A percentile compares a stretch with the other conserved stretches of the same genome.
These are phyloP conservation scores for Terebella lapidaria DNA, from an alignment of 2,888 invertebrate genomes.

Conservation along the genomic window DNA sequence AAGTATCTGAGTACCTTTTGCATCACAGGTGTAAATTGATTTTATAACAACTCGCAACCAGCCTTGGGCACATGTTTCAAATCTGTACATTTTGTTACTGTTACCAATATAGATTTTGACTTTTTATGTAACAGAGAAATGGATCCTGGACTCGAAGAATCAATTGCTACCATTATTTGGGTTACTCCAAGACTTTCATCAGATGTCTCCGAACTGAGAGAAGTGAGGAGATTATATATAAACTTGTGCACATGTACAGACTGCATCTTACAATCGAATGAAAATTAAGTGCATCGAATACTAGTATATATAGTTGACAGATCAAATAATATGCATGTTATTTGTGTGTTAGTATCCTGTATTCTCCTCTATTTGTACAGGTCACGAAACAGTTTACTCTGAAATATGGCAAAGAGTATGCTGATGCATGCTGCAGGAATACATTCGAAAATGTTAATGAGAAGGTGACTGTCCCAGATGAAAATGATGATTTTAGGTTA, in stretches of 20 bases:
- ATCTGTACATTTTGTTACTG: too few relatives aligned
- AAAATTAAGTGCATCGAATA: not conserved
- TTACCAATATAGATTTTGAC: too few relatives aligned
- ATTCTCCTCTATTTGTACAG: too few relatives aligned
- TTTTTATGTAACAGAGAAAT: conserved; percentile 57
- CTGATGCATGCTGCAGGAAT: conserved; percentile 70
- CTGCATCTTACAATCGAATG: not conserved
- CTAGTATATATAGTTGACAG: not conserved
- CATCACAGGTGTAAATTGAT: too few relatives aligned
- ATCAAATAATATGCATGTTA: not conserved
- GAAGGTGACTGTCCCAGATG: conserved; percentile 55
- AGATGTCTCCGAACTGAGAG: conserved; percentile 52
- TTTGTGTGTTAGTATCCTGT: not conserved
- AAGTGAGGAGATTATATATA: conserved; percentile 49
- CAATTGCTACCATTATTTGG: conserved; percentile 90
- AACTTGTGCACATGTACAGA: not conserved
- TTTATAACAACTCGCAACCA: too few relatives aligned
- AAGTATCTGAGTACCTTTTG: too few relatives aligned
- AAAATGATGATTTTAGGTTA: not conserved
- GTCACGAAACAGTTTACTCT: conserved; percentile 80
- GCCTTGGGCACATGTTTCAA: too few relatives aligned
- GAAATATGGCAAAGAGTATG: conserved; percentile 63
- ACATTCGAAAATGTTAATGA: conserved; percentile 75
- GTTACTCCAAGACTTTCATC: conserved; percentile 76
- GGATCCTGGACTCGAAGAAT: conserved; percentile 88